These are phyloP conservation scores for Sipha maydis DNA, from an alignment of 2,888 invertebrate genomes.

Conservation along the genomic window DNA sequence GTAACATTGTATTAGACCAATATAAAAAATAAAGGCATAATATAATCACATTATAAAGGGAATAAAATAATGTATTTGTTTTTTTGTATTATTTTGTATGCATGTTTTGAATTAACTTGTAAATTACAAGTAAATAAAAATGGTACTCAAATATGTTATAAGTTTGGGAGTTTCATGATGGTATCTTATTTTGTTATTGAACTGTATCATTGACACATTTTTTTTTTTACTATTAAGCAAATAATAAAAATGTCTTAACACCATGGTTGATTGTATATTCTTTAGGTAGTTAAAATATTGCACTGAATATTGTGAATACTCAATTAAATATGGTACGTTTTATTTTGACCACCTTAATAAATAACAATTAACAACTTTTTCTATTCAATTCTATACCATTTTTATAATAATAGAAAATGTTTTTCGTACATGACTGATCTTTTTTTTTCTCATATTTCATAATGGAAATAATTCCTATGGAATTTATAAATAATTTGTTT, in stretches of 20 bases:
- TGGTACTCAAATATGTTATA: neutral
- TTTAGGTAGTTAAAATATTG: neutral
- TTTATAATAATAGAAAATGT: too few species aligned
- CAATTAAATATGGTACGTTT: neutral
- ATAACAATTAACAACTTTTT: neutral
- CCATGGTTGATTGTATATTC: neutral
- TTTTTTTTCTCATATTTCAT: neutral
- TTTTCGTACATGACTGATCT: neutral
- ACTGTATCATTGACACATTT: neutral
- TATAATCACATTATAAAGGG: neutral
- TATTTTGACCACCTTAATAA: neutral
- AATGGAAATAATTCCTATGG: neutral
- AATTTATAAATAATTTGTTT: neutral
- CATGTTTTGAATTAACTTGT: constrained; percentile 4
- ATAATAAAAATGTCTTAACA: neutral
- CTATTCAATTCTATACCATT: neutral
- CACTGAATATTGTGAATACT: neutral
- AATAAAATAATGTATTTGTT: neutral
- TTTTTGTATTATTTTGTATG: neutral
- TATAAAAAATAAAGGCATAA: neutral
- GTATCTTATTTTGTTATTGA: neutral
- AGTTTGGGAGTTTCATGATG: neutral
- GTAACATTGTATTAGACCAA: neutral
- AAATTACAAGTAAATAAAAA: constrained; percentile 9
- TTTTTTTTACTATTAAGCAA: neutral